Base-by-base conservation (phyloP, 35 echinoderm and acorn worm species). In the Ophiothrix spiculata region DNA sequence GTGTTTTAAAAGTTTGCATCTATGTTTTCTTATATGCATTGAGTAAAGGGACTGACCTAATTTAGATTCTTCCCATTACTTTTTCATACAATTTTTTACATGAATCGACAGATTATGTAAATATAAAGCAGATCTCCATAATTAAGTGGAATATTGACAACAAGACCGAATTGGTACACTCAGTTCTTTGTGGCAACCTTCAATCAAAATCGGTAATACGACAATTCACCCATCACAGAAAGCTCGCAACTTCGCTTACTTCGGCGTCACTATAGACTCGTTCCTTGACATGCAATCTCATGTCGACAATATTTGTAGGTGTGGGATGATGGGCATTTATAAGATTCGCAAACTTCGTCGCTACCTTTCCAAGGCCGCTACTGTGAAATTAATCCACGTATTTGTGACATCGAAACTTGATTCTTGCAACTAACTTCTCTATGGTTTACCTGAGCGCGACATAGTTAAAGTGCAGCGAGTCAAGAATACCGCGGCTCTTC, bases 401-500 rank as follows among this genome's bases (percentile, higher is more conserved):
- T 39, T 77, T 40, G 83, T 85, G 2, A 40, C 37, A 46, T 83
- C 80, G 13, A 28, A 4, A 4, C 42, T 83, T 3, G 80, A 83
- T 56, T 33, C 11, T 8, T 56, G 40, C 32, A 83, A 83, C 31
- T 41, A 4, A 4, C 80, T 60, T 32, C 32, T 83, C 6, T 35
- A 32, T 83, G 80, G 28, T 16, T 35, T 56, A 14, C 80, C 80
- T 2, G 0, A 83, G 1, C 42, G 15, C 4, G 63, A 38, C 8
- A 75, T 23, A 75, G 2, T 12, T 2, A 54, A 54, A 79, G 37
- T 79, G 2, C 85, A 87, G 34, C 17, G 19, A 19, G 29, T 56
- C 4, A 36, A 78, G 32, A 87, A 87, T 40, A 78, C 37, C 17
- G 85, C 76, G 36, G 85, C 85, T 6, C 2, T 75, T 3, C 23